A percentile compares a stretch with the other conserved stretches of the same genome.
Evolutionary conservation across 1,140 invertebrate genomes (phyloP).

Genomic region (Stegodyphus dumicola): DNA sequence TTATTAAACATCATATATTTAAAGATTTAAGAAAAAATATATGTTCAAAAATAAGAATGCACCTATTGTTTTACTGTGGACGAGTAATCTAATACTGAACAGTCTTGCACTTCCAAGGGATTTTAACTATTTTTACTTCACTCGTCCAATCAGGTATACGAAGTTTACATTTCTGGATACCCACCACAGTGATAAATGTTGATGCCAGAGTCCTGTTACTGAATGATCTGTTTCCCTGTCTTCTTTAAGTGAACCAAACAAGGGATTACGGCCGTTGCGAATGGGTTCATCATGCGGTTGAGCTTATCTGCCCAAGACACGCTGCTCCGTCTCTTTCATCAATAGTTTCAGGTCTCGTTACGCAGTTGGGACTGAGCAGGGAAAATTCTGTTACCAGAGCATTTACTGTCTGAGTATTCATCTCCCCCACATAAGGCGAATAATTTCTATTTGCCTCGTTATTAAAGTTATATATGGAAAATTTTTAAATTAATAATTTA

Average conservation of each 20-base stretch:
- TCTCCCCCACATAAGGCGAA: no score
- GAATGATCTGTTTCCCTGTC: constrained; percentile 13
- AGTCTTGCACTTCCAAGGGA: no score
- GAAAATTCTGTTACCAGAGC: not conserved
- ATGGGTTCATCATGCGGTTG: constrained; percentile 23
- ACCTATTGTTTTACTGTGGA: no score
- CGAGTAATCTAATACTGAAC: no score
- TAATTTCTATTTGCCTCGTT: no score
- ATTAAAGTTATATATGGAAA: no score
- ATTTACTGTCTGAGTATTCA: not conserved
- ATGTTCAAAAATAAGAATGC: no score
- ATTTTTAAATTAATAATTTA: no score
- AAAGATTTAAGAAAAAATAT: no score
- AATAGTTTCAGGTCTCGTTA: not conserved
- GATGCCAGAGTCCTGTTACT: not conserved
- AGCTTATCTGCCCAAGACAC: constrained; percentile 29
- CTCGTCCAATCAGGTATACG: not conserved
- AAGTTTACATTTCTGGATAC: not conserved
- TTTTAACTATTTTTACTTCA: no score
- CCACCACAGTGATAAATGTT: not conserved
- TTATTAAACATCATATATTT: no score
- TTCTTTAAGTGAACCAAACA: constrained; percentile 48
- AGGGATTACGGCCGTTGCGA: constrained; percentile 3
- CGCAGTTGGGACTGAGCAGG: not conserved
- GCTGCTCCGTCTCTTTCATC: not conserved